Base-by-base conservation (phyloP, 2,888 invertebrate species). In the Blera fallax region DNA sequence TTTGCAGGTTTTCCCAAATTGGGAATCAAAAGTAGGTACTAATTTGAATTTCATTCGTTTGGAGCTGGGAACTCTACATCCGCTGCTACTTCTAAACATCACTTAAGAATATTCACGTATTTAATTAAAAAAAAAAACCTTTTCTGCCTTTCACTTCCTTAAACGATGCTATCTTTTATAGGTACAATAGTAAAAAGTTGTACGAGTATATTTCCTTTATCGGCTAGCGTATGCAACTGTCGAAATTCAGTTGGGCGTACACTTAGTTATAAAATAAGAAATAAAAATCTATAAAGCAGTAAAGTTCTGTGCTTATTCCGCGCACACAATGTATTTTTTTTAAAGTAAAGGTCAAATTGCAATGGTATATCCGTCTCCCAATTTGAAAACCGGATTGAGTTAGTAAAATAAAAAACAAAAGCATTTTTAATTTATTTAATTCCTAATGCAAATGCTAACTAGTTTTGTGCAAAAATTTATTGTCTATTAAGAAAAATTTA, bases 401-500 rank as follows among this genome's bases (percentile, higher is more conserved):
- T 58, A 24, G 8, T 2, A 37, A 37, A 27, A 50, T 54, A 65
- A 18, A 64, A 70, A 58, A 21, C 54, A 65, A 72, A 72, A 40
- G 64, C 64, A 52, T 45, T 60, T 62, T 52, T 70, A 82, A 83
- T 78, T 73, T 79, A 84, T 79, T 64, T 45, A 79, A 69, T 52
- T 79, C 27, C 43, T 73, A 69, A 84, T 79, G 58, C 56, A 80
- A 74, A 64, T 65, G 37, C 65, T 58, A 84, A 84, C 69, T 43
- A 80, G 74, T 69, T 73, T 77, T 79, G 45, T 64, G 80, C 74
- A 76, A 65, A 76, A 84, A 84, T 84, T 80, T 84, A 84, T 80
- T 60, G 37, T 48, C 74, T 58, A 37, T 54, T 70, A 54, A 56
- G 29, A 45, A 16, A 54, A 72, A 80, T 74, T 84, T 65, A 84